Base-by-base conservation (phyloP, 2,797 vertebrate genomes). In the Tauraco hartlaubi region DNA sequence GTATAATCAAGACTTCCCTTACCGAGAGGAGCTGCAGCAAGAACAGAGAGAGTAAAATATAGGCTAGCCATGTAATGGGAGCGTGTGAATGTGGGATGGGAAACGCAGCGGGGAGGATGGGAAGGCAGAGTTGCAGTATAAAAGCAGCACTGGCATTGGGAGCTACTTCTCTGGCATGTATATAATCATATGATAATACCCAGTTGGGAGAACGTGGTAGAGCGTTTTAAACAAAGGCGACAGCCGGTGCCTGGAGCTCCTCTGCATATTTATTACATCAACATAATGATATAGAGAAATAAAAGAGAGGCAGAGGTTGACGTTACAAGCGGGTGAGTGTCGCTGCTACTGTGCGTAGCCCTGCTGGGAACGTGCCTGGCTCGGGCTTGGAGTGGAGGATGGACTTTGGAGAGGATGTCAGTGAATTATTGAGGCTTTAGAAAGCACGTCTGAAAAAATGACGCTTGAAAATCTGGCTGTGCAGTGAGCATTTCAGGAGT, bases 1-100 rank as follows among this genome's bases (percentile, higher is more conserved):
- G 0, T 92, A 94, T 96, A 96, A 97, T 96, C 95, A 96, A 77
- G 94, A 85, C 77, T 96, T 97, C 96, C 94, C 95, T 91, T 80
- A 88, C 75, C 1, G 2, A 92, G 64, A 63, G 66, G 17, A 58
- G 56, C 77, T 80, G 68, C 72, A 93, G 67, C 71, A 90, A 94
- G 93, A 92, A 83, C 67, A 86, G 75, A 94, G 55, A 69, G 87
- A 97, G 73, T 46, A 96, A 97, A 97, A 85, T 91, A 96, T 0
- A 97, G 94, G 88, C 88, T 96, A 85, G 88, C 51, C 29, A 9
- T 81, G 91, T 90, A 95, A 88, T 92, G 43, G 80, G 75, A 91
- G 82, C 85, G 72, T 97, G 94, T 96, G 91, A 93, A 95, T 52
- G 90, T 62, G 89, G 95, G 88, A 51, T 79, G 92, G 92, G 89